phyloP scores from a whole-genome alignment of 2,797 vertebrate genomes.

The Uromys caudimaculatus region DNA sequence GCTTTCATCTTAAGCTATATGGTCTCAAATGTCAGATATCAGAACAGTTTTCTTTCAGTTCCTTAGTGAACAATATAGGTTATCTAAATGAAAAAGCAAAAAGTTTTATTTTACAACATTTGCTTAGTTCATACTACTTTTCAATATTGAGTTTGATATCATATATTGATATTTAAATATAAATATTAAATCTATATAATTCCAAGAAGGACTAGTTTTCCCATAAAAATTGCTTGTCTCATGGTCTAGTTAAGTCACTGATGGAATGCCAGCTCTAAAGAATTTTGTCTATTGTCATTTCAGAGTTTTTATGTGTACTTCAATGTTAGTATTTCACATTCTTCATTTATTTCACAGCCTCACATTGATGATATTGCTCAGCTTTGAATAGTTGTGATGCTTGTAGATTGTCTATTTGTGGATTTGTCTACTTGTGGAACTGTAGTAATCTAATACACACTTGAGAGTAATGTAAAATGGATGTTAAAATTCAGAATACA shows the following conservation, averaged over 20 bases:
- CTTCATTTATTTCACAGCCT: constrained; percentile 60
- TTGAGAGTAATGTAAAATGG: constrained; percentile 12
- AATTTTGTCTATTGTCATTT: constrained; percentile 43
- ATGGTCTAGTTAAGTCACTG: constrained; percentile 12
- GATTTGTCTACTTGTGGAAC: background rate
- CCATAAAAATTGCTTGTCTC: constrained; percentile 18
- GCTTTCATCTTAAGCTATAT: background rate
- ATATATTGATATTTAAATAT: constrained; percentile 71
- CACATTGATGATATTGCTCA: constrained; percentile 33
- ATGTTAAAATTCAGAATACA: background rate
- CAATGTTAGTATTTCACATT: constrained; percentile 65
- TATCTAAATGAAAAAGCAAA: constrained; percentile 36
- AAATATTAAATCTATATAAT: constrained; percentile 66
- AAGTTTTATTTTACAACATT: constrained; percentile 53
- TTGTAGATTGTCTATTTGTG: constrained; percentile 46
- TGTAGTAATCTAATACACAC: background rate
- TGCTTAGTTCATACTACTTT: constrained; percentile 32
- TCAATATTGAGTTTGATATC: constrained; percentile 61
- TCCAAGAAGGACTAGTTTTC: background rate
- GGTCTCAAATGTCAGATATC: background rate
- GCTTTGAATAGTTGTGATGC: constrained; percentile 63
- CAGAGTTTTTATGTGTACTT: constrained; percentile 55
- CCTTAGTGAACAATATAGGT: background rate
- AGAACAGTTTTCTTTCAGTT: background rate
- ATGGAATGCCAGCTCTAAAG: background rate